These are phyloP conservation scores for Dicentrarchus labrax DNA, from an alignment of 2,113 vertebrate species.

Conservation along the genomic window DNA sequence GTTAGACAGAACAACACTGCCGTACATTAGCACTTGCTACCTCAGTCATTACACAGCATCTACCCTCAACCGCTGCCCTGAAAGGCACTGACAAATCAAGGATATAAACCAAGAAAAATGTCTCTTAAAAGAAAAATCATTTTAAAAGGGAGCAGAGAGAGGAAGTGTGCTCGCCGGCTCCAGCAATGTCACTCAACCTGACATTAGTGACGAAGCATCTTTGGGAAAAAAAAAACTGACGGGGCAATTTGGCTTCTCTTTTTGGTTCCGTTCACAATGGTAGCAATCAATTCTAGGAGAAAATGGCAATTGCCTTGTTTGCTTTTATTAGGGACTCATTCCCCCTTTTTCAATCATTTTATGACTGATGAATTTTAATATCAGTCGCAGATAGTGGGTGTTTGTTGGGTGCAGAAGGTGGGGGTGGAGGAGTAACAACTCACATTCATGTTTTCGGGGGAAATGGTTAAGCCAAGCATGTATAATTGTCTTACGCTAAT, in stretches of 20 bases:
- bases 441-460: conserved; percentile 81
- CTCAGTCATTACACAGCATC: conserved; percentile 55
- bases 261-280: conserved; percentile 1
- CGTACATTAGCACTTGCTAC: conserved; percentile 52
- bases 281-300: background rate
- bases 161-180: background rate
- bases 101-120: conserved; percentile 7
- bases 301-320: conserved; percentile 55
- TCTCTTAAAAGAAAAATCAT: background rate
- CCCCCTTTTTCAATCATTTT: conserved; percentile 23
- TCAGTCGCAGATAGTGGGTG: conserved; percentile 43
- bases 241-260: background rate
- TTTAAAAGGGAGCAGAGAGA: background rate
- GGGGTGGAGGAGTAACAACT: conserved; percentile 68
- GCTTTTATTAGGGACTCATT: conserved; percentile 45
- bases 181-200: conserved; percentile 9
- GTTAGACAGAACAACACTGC: conserved; percentile 75
- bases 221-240: background rate
- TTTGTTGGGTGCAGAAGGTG: conserved; percentile 48
- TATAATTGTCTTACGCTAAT: conserved; percentile 88
- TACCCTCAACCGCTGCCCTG: background rate
- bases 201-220: conserved; percentile 30
- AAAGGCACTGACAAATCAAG: conserved; percentile 12
- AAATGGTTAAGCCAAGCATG: conserved; percentile 86
- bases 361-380: conserved; percentile 76